A percentile compares a stretch with the other conserved stretches of the same genome.
Evolutionary conservation across 2,888 invertebrate genomes (phyloP).

Genomic region (Conus canariensis): DNA sequence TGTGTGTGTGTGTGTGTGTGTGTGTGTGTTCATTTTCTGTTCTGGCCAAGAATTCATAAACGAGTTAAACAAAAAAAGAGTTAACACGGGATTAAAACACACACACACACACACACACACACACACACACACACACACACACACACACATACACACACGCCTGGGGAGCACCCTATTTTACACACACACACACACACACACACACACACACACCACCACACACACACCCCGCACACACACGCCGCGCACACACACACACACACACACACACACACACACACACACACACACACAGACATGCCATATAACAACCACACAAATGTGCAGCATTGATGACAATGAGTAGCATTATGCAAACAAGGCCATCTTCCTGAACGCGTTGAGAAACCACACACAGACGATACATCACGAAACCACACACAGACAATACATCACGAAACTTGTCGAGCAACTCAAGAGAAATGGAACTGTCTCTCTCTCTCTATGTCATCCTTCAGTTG

Average conservation of each 20-base stretch:
- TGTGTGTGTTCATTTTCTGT: too few relatives aligned
- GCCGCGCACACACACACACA: not conserved
- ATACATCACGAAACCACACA: too few relatives aligned
- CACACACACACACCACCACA: slow-evolving; percentile 19
- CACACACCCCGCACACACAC: slow-evolving; percentile 3
- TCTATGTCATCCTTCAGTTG: too few relatives aligned
- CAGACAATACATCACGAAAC: too few relatives aligned
- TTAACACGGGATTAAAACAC: not conserved
- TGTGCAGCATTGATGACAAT: too few relatives aligned
- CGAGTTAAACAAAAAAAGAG: not conserved
- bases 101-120: slow-evolving; percentile 14
- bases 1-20: too few relatives aligned
- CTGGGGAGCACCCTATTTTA: not conserved
- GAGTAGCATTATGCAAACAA: too few relatives aligned
- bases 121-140: slow-evolving; percentile 11
- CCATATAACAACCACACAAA: not conserved
- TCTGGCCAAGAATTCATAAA: too few relatives aligned
- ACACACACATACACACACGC: not conserved
- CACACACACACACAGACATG: slow-evolving; percentile 23
- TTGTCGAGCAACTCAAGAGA: too few relatives aligned
- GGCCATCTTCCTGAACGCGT: too few relatives aligned
- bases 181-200: slow-evolving; percentile 16
- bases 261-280: slow-evolving; percentile 23
- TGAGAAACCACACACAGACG: too few relatives aligned
- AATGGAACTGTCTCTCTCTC: too few relatives aligned